These are phyloP conservation scores for Pristiophorus japonicus DNA, from an alignment of 2,113 vertebrate genomes.

Conservation along the genomic window DNA sequence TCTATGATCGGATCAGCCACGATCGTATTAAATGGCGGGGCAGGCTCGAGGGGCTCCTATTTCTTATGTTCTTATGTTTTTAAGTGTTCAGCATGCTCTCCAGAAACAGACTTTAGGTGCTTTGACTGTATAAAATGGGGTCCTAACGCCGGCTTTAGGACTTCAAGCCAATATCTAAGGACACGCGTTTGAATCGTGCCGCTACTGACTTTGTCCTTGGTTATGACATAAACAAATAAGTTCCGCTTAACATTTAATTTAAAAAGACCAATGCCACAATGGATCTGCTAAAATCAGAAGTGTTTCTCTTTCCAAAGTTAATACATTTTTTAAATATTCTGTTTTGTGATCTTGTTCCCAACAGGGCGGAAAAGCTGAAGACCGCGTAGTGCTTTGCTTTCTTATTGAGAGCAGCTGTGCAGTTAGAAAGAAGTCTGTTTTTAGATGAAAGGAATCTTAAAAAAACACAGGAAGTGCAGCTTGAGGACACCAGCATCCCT, in stretches of 20 bases:
- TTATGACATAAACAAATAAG: not conserved
- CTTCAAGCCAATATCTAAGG: not conserved
- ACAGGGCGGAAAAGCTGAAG: not conserved
- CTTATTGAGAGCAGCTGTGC: slow-evolving; percentile 15
- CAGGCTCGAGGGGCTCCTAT: too few species aligned
- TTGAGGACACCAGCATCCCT: not conserved
- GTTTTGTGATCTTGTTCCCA: slow-evolving; percentile 28
- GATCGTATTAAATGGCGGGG: too few species aligned
- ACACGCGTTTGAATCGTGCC: not conserved
- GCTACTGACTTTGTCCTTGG: not conserved
- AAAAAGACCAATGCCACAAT: not conserved
- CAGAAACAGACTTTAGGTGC: not conserved
- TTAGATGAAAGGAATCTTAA: slow-evolving; percentile 18
- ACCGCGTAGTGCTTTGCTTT: not conserved
- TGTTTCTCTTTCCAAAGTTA: not conserved
- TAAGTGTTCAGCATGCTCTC: not conserved
- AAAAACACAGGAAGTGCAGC: not conserved
- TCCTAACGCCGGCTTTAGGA: not conserved
- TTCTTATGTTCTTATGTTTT: too few species aligned
- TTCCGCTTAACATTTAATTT: not conserved
- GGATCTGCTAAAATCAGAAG: not conserved
- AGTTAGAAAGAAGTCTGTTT: not conserved
- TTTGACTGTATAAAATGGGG: not conserved
- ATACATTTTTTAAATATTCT: not conserved
- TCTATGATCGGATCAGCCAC: too few species aligned